Percentiles rank a stretch among this genome's conserved stretches.
These are phyloP conservation scores for Jacana jacana DNA, from an alignment of 2,113 vertebrate genomes.

Conservation along the genomic window DNA sequence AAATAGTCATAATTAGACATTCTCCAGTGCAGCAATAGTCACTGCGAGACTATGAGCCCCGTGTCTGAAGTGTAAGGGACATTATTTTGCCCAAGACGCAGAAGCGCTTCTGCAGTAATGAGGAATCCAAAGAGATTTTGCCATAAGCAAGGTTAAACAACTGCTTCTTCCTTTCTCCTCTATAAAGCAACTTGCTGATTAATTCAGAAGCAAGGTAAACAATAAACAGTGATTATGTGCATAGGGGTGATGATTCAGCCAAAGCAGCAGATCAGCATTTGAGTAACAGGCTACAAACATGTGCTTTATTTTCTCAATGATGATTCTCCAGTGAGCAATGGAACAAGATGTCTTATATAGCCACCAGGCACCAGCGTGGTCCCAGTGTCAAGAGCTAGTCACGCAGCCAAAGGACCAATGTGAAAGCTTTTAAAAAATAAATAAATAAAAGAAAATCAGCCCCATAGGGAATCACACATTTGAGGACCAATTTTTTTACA, in stretches of 20 bases:
- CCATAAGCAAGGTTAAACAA: constrained; percentile 36
- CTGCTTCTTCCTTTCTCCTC: constrained; percentile 21
- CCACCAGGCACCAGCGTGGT: not conserved
- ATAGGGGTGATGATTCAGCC: constrained; percentile 52
- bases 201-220: constrained; percentile 54
- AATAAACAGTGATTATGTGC: constrained; percentile 55
- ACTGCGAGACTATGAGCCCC: not conserved
- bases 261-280: constrained; percentile 26
- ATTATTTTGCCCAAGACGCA: not conserved
- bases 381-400: not conserved
- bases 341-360: not conserved
- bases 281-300: constrained; percentile 38
- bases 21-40: not conserved
- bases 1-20: not conserved
- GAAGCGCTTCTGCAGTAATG: not conserved
- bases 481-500: not conserved
- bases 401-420: not conserved
- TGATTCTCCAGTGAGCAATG: not conserved
- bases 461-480: not conserved
- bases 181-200: constrained; percentile 4
- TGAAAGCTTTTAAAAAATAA: not conserved
- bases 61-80: not conserved
- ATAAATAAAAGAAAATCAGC: not conserved
- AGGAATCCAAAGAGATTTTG: constrained; percentile 2
- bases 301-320: constrained; percentile 24